phyloP scores from a whole-genome alignment of 2,797 vertebrate species.

The Ceryle rudis region DNA sequence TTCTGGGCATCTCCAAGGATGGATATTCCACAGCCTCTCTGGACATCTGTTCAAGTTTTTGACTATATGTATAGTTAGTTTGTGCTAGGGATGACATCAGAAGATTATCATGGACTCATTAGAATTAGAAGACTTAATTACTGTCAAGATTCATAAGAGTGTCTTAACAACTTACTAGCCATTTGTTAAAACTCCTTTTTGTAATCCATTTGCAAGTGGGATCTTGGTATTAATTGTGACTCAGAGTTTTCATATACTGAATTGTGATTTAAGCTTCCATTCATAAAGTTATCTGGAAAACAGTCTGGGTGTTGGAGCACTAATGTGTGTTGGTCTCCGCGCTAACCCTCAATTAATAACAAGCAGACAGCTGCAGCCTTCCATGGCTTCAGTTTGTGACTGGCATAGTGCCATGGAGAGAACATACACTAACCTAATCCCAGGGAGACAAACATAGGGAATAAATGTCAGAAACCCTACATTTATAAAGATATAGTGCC shows the following conservation, averaged over 20 bases:
- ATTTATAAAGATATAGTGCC: conserved; percentile 23
- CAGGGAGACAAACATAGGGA: conserved; percentile 12
- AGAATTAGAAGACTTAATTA: conserved; percentile 18
- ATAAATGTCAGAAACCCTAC: conserved; percentile 26
- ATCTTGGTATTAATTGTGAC: neutral
- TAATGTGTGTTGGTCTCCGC: neutral
- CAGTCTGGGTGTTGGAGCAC: conserved; percentile 18
- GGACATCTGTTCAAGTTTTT: neutral
- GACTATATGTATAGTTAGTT: neutral
- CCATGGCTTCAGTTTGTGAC: conserved; percentile 15
- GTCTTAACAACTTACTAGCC: neutral
- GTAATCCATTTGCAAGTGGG: neutral
- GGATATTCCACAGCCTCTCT: neutral
- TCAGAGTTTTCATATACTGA: neutral
- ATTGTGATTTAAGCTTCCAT: conserved; percentile 6
- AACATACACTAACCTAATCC: neutral
- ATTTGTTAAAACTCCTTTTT: neutral
- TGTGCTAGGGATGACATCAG: neutral
- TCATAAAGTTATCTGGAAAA: conserved; percentile 21
- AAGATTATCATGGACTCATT: neutral
- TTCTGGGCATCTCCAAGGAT: neutral
- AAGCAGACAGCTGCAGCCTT: conserved; percentile 52
- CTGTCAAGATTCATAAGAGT: neutral
- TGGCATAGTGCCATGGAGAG: neutral
- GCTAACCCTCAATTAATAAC: conserved; percentile 25